phyloP scores from a whole-genome alignment of 2,888 invertebrate species.

The Priocnemis perturbator region DNA sequence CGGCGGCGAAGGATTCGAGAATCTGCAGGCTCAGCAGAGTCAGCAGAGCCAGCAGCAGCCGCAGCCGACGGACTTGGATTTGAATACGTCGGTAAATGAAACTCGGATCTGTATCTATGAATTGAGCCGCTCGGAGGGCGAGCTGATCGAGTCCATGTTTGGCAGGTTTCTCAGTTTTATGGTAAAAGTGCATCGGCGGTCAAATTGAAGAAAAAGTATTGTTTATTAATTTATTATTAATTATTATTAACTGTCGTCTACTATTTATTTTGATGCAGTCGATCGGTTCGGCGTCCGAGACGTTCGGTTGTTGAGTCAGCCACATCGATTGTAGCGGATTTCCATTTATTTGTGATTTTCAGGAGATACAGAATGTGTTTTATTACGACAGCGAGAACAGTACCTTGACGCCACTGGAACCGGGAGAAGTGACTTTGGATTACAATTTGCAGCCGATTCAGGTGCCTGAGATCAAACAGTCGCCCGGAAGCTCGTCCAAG shows the following conservation, averaged over 20 bases:
- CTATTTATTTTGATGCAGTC: not conserved
- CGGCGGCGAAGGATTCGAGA: not conserved
- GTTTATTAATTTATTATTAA: too few species aligned
- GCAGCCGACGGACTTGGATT: not conserved
- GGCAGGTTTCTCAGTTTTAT: too few species aligned
- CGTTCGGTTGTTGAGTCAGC: too few species aligned
- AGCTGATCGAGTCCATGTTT: too few species aligned
- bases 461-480: not conserved
- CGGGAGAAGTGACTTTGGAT: slow-evolving; percentile 13
- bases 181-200: too few species aligned
- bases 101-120: not conserved
- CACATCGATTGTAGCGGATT: too few species aligned
- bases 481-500: not conserved
- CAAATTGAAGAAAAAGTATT: too few species aligned
- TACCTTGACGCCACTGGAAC: slow-evolving; percentile 14
- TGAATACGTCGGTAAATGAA: slow-evolving; percentile 4
- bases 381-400: slow-evolving; percentile 21
- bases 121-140: too few species aligned
- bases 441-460: slow-evolving; percentile 15
- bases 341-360: too few species aligned
- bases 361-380: slow-evolving; percentile 18
- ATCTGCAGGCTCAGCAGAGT: not conserved
- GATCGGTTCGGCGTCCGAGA: too few species aligned
- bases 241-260: too few species aligned
- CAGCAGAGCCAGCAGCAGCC: not conserved